These are phyloP conservation scores for Pocillopora verrucosa DNA, from an alignment of 64 coral and sea anemone species.

Conservation along the genomic window DNA sequence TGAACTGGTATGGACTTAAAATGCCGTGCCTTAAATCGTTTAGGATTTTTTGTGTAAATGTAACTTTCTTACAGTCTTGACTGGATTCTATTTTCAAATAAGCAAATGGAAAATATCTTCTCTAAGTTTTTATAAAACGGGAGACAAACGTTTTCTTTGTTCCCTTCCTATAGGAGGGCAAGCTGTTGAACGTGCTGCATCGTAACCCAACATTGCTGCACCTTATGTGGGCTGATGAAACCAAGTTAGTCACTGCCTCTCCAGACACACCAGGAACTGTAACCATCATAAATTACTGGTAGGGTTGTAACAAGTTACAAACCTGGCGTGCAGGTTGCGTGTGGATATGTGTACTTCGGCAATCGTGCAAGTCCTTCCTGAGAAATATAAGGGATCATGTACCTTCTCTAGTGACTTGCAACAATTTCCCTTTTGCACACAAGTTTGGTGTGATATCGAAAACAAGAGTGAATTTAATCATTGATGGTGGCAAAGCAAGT, in stretches of 20 bases:
- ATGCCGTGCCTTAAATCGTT: too few relatives aligned
- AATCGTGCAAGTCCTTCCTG: too few relatives aligned
- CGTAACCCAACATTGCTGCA: constrained; percentile 64
- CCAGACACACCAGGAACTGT: constrained; percentile 63
- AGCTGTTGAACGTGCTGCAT: constrained; percentile 44
- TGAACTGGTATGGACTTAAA: too few relatives aligned
- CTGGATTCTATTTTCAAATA: background rate
- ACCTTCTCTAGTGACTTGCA: too few relatives aligned
- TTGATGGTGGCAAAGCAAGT: too few relatives aligned
- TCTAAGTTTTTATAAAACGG: background rate
- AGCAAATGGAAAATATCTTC: background rate
- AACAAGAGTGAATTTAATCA: too few relatives aligned
- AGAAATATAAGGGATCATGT: too few relatives aligned
- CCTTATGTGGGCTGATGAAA: constrained; percentile 65
- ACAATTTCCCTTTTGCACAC: too few relatives aligned
- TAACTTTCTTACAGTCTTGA: too few relatives aligned
- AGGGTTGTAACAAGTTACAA: background rate
- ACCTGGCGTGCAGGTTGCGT: background rate
- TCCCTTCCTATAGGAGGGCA: constrained; percentile 22
- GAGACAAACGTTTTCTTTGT: background rate
- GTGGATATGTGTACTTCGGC: background rate
- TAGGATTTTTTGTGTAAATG: too few relatives aligned
- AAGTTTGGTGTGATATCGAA: too few relatives aligned
- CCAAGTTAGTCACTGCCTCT: constrained; percentile 61
- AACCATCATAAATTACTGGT: constrained; percentile 78